Evolutionary conservation across 2,797 vertebrate species (phyloP), one percentile per base, ranked within the genome.

Genomic region (Halcyon chelicuti): DNA sequence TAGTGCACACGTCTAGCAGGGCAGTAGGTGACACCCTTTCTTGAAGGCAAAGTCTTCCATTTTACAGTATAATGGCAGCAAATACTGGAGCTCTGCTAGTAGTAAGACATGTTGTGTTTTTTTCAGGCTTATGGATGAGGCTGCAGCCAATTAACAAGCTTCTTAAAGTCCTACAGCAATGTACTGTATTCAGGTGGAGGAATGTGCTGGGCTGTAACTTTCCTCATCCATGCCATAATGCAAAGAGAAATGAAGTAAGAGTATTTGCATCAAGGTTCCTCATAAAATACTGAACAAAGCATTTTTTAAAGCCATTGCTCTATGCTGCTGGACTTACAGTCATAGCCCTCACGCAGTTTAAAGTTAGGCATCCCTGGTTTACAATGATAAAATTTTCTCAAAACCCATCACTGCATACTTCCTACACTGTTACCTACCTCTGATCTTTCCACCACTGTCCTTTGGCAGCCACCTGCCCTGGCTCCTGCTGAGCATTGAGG

Each of bases 401-500:
- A 54, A 40, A 54, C 10, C 14, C 20, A 46, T 37, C 39, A 73
- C 67, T 70, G 46, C 19, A 20, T 3, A 26, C 8, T 22, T 92
- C 16, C 35, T 28, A 13, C 7, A 7, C 35, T 49, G 29, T 7
- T 42, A 54, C 29, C 6, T 55, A 39, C 40, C 35, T 60, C 60
- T 2, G 0, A 5, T 8, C 5, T 20, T 42, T 65, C 49, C 40
- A 33, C 11, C 7, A 3, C 7, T 22, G 23, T 28, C 35, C 47
- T 19, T 62, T 60, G 71, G 58, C 84, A 93, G 67, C 35, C 51
- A 16, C 51, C 35, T 66, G 28, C 65, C 33, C 58, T 62, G 63
- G 46, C 8, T 76, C 29, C 44, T 72, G 31, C 63, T 74, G 40
- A 66, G 33, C 12, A 19, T 1, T 46, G 60, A 85, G 55, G 5